phyloP scores from a whole-genome alignment of 2,888 invertebrate species.

The Drosophila lutescens region DNA sequence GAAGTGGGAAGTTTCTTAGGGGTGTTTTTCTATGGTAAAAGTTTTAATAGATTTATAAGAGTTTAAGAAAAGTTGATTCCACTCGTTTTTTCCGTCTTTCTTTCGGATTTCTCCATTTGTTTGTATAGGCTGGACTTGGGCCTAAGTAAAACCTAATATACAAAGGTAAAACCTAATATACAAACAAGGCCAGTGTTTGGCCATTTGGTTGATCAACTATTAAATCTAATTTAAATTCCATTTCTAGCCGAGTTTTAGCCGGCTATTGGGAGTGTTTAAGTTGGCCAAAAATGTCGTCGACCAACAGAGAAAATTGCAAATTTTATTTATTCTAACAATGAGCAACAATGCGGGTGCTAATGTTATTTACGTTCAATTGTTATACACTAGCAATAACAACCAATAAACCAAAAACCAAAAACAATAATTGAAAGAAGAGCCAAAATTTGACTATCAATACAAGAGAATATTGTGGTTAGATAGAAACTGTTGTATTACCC shows the following conservation, averaged over 20 bases:
- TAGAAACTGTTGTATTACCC: neutral
- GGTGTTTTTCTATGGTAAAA: slow-evolving; percentile 22
- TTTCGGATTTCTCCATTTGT: slow-evolving; percentile 10
- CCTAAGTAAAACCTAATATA: slow-evolving; percentile 1
- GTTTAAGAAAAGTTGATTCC: slow-evolving; percentile 7
- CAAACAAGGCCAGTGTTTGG: neutral
- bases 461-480: neutral
- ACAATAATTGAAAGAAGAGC: slow-evolving; percentile 6
- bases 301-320: slow-evolving; percentile 11
- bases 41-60: slow-evolving; percentile 41
- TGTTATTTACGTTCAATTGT: slow-evolving; percentile 30
- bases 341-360: neutral
- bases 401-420: slow-evolving; percentile 9
- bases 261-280: neutral
- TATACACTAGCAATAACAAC: slow-evolving; percentile 19
- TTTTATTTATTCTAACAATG: slow-evolving; percentile 19
- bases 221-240: slow-evolving; percentile 33
- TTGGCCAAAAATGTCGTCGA: slow-evolving; percentile 1
- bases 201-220: slow-evolving; percentile 12
- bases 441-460: slow-evolving; percentile 16
- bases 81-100: neutral
- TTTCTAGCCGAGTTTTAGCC: neutral
- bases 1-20: slow-evolving; percentile 27
- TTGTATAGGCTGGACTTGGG: neutral
- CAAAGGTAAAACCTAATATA: slow-evolving; percentile 4